phyloP scores from a whole-genome alignment of 2,888 invertebrate species.

The Phasia obesa region DNA sequence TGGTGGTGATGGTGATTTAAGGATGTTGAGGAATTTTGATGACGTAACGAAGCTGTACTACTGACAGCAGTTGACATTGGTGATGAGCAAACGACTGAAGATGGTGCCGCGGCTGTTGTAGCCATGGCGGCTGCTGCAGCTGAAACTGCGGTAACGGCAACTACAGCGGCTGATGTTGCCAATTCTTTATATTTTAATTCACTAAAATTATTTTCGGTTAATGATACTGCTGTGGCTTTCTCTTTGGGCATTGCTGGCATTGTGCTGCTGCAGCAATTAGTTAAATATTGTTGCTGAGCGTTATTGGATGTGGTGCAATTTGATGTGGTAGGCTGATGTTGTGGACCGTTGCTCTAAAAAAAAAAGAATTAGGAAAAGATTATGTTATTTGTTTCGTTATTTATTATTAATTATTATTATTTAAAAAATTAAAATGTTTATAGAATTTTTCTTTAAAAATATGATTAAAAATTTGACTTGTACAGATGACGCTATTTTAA shows the following conservation, averaged over 20 bases:
- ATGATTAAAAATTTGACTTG: too few species aligned
- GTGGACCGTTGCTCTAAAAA: constrained; percentile 77
- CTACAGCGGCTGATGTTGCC: constrained; percentile 69
- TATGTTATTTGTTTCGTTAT: too few species aligned
- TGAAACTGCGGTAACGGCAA: constrained; percentile 56
- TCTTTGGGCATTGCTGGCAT: constrained; percentile 83
- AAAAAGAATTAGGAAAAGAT: too few species aligned
- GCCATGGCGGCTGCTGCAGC: constrained; percentile 71
- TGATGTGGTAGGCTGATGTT: constrained; percentile 72
- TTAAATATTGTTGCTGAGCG: constrained; percentile 70
- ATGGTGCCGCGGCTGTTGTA: constrained; percentile 49
- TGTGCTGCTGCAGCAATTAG: constrained; percentile 74
- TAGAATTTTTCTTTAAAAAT: too few species aligned
- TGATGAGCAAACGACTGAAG: constrained; percentile 37
- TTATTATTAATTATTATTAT: too few species aligned
- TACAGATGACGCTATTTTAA: too few species aligned
- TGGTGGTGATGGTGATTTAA: constrained; percentile 72
- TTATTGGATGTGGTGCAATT: constrained; percentile 61
- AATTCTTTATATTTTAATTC: constrained; percentile 79
- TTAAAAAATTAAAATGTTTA: too few species aligned
- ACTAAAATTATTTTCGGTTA: constrained; percentile 79
- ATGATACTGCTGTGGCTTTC: constrained; percentile 80
- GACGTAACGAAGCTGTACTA: constrained; percentile 22
- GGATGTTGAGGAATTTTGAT: constrained; percentile 66
- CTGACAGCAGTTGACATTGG: constrained; percentile 29